These are phyloP conservation scores for Dermatemys mawii DNA, from an alignment of 2,113 vertebrate species.

Conservation along the genomic window DNA sequence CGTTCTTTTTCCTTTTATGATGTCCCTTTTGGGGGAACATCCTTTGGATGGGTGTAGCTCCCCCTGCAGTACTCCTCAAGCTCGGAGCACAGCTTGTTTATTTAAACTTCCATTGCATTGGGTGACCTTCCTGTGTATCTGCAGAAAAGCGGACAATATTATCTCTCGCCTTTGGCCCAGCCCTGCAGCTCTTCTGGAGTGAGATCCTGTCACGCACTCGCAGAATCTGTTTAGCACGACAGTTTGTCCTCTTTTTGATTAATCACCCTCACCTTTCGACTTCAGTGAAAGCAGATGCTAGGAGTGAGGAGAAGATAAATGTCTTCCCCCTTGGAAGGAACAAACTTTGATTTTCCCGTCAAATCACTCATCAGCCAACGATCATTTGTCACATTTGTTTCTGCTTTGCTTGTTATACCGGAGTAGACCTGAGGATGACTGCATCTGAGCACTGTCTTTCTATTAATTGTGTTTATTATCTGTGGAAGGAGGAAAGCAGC, in stretches of 20 bases:
- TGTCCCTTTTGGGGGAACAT: background rate
- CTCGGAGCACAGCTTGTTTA: conserved; percentile 14
- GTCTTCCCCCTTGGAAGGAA: background rate
- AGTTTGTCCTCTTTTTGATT: background rate
- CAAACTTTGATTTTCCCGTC: background rate
- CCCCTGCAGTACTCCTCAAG: background rate
- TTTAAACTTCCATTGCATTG: background rate
- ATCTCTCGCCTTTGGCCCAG: conserved; percentile 12
- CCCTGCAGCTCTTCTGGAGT: background rate
- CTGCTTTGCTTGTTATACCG: background rate
- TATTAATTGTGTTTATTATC: background rate
- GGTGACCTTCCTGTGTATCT: background rate
- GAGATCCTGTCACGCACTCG: background rate
- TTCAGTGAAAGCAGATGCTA: background rate
- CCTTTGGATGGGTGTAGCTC: background rate
- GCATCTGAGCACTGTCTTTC: background rate
- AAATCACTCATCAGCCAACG: background rate
- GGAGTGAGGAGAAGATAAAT: background rate
- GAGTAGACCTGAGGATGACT: background rate
- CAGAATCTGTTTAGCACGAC: background rate
- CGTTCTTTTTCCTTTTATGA: background rate
- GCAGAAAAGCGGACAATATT: conserved; percentile 19
- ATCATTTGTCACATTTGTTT: background rate
- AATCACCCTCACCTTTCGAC: background rate
- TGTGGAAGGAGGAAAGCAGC: background rate